Base-by-base conservation (phyloP, 1,140 invertebrate genomes). In the Drosophila pallidifrons region DNA sequence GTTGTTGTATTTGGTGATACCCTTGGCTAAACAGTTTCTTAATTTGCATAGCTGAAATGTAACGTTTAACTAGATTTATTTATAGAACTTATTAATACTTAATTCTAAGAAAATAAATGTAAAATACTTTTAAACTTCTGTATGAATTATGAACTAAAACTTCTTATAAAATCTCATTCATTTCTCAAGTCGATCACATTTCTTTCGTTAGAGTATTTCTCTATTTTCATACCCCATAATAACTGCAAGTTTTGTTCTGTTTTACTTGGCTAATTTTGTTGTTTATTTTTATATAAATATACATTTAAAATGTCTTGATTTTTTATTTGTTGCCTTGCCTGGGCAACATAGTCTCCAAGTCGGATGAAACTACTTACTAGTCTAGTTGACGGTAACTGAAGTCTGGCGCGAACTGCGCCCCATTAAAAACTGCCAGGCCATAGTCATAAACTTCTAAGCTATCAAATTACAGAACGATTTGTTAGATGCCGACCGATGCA, bases 391-490 rank as follows among this genome's bases (percentile, higher is more conserved):
- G 30, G 41, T 15, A 65, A 51, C 38, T 46, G n/a, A 30, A 41
- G 46, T 61, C 64, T 54, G 49, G 64, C 69, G 63, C 61, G 63
- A 67, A 74, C 70, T 67, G 64, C 81, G 80, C 69, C 81, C 68
- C 85, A 89, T 89, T 89, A 83, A 89, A 85, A 83, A 88, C 83
- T 78, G 83, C 85, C 77, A 69, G 67, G 83, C 80, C 85, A 79
- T 54, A 89, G 85, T 89, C 85, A 89, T 89, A 89, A 89, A 85
- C 85, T 85, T 89, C 85, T 89, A 77, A 89, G 85, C 85, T 89
- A 89, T 89, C 85, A 89, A 89, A 89, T 89, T 89, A 89, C 85
- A 89, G 85, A 89, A 89, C 85, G 85, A 89, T 89, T 89, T 89
- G 85, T 89, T 89, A 89, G 85, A 85, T 89, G 85, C 85, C 85